phyloP scores from a whole-genome alignment of 2,113 vertebrate species.

The Nanger granti region DNA sequence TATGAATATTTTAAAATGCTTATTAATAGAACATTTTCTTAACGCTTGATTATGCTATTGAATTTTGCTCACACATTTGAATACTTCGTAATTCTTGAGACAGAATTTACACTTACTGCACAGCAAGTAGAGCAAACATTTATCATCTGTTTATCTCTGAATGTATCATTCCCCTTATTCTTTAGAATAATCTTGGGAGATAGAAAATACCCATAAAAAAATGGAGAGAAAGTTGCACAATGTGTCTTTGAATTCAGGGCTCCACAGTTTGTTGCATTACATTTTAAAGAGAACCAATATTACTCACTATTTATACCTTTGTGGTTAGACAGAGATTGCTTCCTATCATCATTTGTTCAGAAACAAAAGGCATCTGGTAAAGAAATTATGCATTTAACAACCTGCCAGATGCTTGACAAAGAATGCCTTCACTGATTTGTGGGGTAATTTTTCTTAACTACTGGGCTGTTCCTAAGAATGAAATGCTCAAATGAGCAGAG shows the following conservation, averaged over 20 bases:
- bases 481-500: background rate
- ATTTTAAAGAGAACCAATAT: background rate
- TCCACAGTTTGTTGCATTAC: background rate
- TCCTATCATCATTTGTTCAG: slow-evolving; percentile 50
- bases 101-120: background rate
- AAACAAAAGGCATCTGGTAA: slow-evolving; percentile 39
- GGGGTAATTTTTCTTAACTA: background rate
- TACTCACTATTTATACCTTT: slow-evolving; percentile 29
- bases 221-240: background rate
- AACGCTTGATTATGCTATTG: background rate
- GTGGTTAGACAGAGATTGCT: slow-evolving; percentile 24
- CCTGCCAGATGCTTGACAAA: slow-evolving; percentile 32
- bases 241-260: background rate
- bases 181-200: slow-evolving; percentile 3
- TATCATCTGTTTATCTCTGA: background rate
- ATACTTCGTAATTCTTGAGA: background rate
- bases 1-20: background rate
- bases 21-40: background rate
- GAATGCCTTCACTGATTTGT: slow-evolving; percentile 38
- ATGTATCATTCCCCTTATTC: background rate
- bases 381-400: background rate
- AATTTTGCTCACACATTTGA: background rate
- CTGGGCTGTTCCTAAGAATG: slow-evolving; percentile 5
- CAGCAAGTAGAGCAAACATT: background rate
- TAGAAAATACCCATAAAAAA: background rate